phyloP scores from a whole-genome alignment of 2,113 vertebrate genomes.

The Platichthys stellatus region DNA sequence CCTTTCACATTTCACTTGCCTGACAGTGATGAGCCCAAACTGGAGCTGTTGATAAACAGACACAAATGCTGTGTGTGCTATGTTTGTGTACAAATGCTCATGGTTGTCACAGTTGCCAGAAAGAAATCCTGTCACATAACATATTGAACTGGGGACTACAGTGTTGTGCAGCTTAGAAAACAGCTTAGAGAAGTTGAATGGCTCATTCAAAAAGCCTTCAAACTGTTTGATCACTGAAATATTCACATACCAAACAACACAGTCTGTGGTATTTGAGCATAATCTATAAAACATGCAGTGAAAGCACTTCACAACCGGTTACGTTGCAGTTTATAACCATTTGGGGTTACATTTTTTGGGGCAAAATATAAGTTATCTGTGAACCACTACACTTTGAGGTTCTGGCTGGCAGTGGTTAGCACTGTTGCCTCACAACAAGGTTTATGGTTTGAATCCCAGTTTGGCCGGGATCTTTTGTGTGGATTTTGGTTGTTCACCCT shows the following conservation, averaged over 20 bases:
- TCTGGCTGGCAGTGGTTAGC: too few relatives aligned
- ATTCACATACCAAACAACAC: not conserved
- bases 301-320: not conserved
- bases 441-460: too few relatives aligned
- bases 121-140: not conserved
- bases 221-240: not conserved
- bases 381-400: too few relatives aligned
- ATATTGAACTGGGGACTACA: conserved; percentile 1
- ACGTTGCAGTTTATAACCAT: not conserved
- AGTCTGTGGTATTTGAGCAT: not conserved
- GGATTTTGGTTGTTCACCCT: too few relatives aligned
- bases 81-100: not conserved
- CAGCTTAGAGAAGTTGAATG: not conserved
- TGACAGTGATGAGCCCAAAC: conserved; percentile 6
- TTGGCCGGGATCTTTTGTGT: too few relatives aligned
- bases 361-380: too few relatives aligned
- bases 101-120: not conserved
- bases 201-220: too few relatives aligned
- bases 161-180: not conserved
- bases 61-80: not conserved
- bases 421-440: too few relatives aligned
- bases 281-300: not conserved
- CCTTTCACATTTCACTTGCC: too few relatives aligned
- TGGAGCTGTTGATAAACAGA: conserved; percentile 34
- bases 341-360: too few relatives aligned